phyloP scores from a whole-genome alignment of 2,113 vertebrate species.

The Psophia crepitans region DNA sequence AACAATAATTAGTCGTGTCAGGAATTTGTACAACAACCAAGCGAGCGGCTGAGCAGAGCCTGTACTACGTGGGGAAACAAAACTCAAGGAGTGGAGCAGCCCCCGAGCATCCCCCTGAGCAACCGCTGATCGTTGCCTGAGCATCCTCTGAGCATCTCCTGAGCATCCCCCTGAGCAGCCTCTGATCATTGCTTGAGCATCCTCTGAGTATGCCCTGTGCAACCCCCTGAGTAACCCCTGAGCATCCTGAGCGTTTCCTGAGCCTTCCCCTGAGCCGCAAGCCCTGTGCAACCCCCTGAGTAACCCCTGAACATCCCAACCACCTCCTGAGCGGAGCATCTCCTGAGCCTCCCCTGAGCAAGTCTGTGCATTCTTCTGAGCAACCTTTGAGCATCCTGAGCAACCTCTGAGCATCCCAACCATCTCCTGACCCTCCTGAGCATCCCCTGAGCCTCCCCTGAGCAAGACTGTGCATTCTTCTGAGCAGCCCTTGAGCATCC shows the following conservation, averaged over 20 bases:
- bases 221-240: not conserved
- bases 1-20: conserved; percentile 31
- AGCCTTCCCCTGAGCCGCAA: not conserved
- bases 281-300: not conserved
- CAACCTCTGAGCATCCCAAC: not conserved
- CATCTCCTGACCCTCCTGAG: not conserved
- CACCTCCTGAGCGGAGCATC: too few relatives aligned
- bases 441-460: too few relatives aligned
- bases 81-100: not conserved
- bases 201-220: not conserved
- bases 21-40: conserved; percentile 1
- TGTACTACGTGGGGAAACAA: not conserved
- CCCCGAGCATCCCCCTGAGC: not conserved
- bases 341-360: not conserved
- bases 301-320: too few relatives aligned
- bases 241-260: too few relatives aligned
- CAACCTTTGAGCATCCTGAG: not conserved
- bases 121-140: not conserved
- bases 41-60: not conserved
- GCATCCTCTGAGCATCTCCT: too few relatives aligned
- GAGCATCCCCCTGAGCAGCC: not conserved
- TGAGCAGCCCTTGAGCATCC: not conserved
- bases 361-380: too few relatives aligned
- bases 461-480: too few relatives aligned
- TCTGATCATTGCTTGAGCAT: not conserved